Evolutionary conservation across 2,113 vertebrate genomes (phyloP).

Genomic region (Charina bottae): DNA sequence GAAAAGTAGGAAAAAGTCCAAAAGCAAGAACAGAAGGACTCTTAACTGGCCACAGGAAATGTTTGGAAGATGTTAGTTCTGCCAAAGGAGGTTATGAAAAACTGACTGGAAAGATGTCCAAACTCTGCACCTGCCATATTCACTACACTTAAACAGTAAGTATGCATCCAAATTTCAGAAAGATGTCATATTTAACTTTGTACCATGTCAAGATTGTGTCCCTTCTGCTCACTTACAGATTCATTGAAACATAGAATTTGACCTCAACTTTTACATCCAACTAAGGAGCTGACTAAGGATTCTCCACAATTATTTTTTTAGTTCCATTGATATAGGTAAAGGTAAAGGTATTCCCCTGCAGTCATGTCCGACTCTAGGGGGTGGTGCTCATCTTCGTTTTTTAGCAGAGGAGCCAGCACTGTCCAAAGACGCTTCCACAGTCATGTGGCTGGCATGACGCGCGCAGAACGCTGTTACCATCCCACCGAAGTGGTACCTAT

Average conservation of each 20-base stretch:
- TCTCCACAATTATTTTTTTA: not conserved
- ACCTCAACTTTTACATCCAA: not conserved
- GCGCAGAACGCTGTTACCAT: too few relatives aligned
- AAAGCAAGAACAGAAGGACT: not conserved
- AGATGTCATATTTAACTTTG: not conserved
- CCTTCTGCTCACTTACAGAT: not conserved
- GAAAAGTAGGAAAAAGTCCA: not conserved
- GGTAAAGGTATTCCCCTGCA: too few relatives aligned
- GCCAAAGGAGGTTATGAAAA: not conserved
- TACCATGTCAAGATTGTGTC: not conserved
- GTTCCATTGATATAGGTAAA: not conserved
- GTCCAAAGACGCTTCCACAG: too few relatives aligned
- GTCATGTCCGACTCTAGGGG: too few relatives aligned
- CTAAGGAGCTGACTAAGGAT: not conserved
- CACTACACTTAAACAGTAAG: not conserved
- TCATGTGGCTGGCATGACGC: too few relatives aligned
- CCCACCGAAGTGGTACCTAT: too few relatives aligned
- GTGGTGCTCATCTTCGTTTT: too few relatives aligned
- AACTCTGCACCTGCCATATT: not conserved
- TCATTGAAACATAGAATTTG: not conserved
- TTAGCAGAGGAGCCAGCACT: too few relatives aligned
- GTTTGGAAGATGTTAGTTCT: not conserved
- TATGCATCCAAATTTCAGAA: not conserved
- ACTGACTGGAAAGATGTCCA: not conserved
- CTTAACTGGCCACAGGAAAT: not conserved